phyloP scores from a whole-genome alignment of 1,140 invertebrate species.

The Pseudomyrmex flavicornis region DNA sequence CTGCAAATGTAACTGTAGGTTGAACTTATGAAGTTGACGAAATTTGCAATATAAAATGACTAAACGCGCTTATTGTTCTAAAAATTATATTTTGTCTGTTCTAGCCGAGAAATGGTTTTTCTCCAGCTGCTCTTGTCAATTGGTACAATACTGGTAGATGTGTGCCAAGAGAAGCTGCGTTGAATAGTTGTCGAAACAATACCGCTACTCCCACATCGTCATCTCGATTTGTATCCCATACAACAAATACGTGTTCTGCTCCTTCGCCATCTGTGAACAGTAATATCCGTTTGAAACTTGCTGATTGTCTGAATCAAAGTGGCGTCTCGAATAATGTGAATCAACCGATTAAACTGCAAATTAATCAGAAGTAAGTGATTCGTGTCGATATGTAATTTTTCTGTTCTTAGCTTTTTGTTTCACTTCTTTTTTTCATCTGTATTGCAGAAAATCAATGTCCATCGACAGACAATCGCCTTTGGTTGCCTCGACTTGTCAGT shows the following conservation, averaged over 20 bases:
- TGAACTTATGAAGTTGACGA: constrained; percentile 1
- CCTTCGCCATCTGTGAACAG: constrained; percentile 74
- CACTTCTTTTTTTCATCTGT: constrained; percentile 4
- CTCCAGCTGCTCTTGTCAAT: constrained; percentile 82
- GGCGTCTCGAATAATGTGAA: constrained; percentile 68
- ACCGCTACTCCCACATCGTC: constrained; percentile 79
- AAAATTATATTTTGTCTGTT: constrained; percentile 41
- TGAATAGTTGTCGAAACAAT: constrained; percentile 67
- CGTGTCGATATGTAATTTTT: background rate
- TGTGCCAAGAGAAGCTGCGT: constrained; percentile 71
- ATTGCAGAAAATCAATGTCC: constrained; percentile 76
- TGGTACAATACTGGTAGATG: constrained; percentile 80
- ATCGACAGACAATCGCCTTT: constrained; percentile 74
- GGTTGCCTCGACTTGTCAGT: constrained; percentile 63
- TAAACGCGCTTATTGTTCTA: background rate
- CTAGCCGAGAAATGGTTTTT: constrained; percentile 79
- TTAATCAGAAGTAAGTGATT: constrained; percentile 80
- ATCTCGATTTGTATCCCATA: constrained; percentile 79
- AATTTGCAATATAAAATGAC: background rate
- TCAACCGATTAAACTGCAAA: constrained; percentile 83
- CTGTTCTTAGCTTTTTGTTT: background rate
- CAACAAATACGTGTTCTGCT: constrained; percentile 63
- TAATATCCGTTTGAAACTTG: constrained; percentile 79
- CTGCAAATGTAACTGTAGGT: constrained; percentile 81
- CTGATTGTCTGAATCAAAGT: constrained; percentile 79